Evolutionary conservation across 2,888 invertebrate species (phyloP).

Genomic region (Heteromurus nitidus): DNA sequence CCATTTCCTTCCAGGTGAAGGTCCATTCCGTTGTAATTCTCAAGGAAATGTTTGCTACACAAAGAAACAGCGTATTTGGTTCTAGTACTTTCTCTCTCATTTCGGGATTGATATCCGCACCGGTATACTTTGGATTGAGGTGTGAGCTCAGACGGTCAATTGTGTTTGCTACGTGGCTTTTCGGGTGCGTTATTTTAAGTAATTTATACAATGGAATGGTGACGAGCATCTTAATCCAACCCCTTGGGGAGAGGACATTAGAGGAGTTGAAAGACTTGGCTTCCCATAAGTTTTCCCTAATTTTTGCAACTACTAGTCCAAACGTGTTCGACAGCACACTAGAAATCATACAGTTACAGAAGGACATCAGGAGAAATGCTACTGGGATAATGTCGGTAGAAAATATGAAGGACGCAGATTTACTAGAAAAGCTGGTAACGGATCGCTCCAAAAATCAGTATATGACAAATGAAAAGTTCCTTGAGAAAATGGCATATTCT

Average conservation of each 20-base stretch:
- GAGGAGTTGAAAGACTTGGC: slow-evolving; percentile 21
- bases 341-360: slow-evolving; percentile 4
- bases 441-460: slow-evolving; percentile 9
- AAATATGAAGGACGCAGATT: not conserved
- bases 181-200: slow-evolving; percentile 16
- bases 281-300: not conserved
- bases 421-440: slow-evolving; percentile 14
- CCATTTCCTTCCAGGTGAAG: not conserved
- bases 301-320: slow-evolving; percentile 3
- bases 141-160: not conserved
- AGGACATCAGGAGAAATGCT: slow-evolving; percentile 1
- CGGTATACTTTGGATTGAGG: slow-evolving; percentile 16
- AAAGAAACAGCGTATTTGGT: not conserved
- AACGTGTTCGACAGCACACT: slow-evolving; percentile 14
- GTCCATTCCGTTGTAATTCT: not conserved
- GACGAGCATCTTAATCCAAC: slow-evolving; percentile 36
- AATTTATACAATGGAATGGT: slow-evolving; percentile 43
- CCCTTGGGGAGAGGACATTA: slow-evolving; percentile 5
- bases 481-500: slow-evolving; percentile 13
- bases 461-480: not conserved
- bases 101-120: slow-evolving; percentile 2
- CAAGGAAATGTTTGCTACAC: not conserved
- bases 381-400: no score
- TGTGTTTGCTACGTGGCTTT: slow-evolving; percentile 23
- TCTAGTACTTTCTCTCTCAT: slow-evolving; percentile 20